phyloP scores from a whole-genome alignment of 1,140 invertebrate species.

The Andricus grossulariae region DNA sequence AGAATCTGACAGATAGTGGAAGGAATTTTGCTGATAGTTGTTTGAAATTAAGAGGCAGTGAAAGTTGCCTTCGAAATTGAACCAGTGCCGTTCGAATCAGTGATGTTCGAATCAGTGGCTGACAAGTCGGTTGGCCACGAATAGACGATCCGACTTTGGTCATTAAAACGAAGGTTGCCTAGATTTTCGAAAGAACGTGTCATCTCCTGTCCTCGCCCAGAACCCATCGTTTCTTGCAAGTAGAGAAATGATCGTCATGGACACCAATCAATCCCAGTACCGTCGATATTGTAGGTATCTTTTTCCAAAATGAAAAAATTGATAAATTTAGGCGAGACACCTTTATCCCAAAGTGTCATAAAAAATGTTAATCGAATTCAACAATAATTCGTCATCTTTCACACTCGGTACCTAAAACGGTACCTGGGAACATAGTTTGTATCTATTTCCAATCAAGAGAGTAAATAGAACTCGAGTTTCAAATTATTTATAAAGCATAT shows the following conservation, averaged over 20 bases:
- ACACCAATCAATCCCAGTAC: slow-evolving; percentile 59
- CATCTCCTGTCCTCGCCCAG: slow-evolving; percentile 55
- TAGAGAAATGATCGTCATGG: slow-evolving; percentile 69
- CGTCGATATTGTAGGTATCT: slow-evolving; percentile 66
- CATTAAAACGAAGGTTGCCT: slow-evolving; percentile 65
- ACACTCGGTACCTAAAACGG: too few relatives aligned
- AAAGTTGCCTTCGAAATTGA: slow-evolving; percentile 59
- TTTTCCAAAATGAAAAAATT: background rate
- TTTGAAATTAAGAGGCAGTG: slow-evolving; percentile 55
- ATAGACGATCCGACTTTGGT: slow-evolving; percentile 49
- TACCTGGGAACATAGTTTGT: too few relatives aligned
- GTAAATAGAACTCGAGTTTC: background rate
- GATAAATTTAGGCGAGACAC: too few relatives aligned
- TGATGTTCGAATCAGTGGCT: slow-evolving; percentile 49
- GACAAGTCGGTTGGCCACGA: slow-evolving; percentile 49
- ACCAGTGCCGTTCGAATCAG: slow-evolving; percentile 51
- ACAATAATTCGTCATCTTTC: too few relatives aligned
- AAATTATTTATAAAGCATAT: background rate
- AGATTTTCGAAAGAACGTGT: slow-evolving; percentile 55
- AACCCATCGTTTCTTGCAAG: slow-evolving; percentile 42
- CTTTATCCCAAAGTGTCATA: too few relatives aligned
- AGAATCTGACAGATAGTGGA: slow-evolving; percentile 48
- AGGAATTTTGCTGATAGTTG: slow-evolving; percentile 47
- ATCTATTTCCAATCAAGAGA: background rate
- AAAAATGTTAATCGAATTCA: too few relatives aligned